Conservation (phyloP, 2,113 vertebrate genomes). For the Sebastes fasciatus region DNA sequence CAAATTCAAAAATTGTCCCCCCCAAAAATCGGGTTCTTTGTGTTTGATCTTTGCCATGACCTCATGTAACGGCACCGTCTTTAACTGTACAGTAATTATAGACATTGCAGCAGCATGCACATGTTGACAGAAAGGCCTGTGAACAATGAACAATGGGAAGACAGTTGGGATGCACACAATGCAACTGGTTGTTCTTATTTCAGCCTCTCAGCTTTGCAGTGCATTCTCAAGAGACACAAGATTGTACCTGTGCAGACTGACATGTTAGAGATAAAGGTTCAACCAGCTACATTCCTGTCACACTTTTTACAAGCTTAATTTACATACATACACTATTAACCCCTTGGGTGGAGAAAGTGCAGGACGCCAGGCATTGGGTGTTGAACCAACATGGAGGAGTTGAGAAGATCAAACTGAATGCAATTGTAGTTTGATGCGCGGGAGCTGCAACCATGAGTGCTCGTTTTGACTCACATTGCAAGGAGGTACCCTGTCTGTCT, state of each 20-base stretch:
- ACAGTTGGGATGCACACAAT: conserved; percentile 24
- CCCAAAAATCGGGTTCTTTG: not conserved
- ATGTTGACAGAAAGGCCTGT: not conserved
- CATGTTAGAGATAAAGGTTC: conserved; percentile 33
- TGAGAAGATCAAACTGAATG: not conserved
- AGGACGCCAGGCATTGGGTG: not conserved
- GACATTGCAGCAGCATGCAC: not conserved
- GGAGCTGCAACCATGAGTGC: not conserved
- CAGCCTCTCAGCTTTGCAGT: conserved; percentile 11
- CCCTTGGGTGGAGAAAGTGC: not conserved
- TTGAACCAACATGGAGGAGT: not conserved
- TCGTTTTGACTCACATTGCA: not conserved
- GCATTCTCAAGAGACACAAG: conserved; percentile 29
- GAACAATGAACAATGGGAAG: conserved; percentile 45
- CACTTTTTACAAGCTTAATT: conserved; percentile 19
- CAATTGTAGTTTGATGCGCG: not conserved
- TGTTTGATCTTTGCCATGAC: conserved; percentile 4
- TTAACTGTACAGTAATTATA: not conserved
- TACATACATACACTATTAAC: not conserved
- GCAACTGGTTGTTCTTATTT: conserved; percentile 11
- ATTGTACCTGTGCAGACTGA: conserved; percentile 27
- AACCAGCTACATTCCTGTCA: conserved; percentile 38
- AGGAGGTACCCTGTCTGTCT: not conserved
- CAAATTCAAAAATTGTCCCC: not conserved
- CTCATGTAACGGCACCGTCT: not conserved